phyloP scores from a whole-genome alignment of 1,140 invertebrate genomes.

The Drosophila cardini region DNA sequence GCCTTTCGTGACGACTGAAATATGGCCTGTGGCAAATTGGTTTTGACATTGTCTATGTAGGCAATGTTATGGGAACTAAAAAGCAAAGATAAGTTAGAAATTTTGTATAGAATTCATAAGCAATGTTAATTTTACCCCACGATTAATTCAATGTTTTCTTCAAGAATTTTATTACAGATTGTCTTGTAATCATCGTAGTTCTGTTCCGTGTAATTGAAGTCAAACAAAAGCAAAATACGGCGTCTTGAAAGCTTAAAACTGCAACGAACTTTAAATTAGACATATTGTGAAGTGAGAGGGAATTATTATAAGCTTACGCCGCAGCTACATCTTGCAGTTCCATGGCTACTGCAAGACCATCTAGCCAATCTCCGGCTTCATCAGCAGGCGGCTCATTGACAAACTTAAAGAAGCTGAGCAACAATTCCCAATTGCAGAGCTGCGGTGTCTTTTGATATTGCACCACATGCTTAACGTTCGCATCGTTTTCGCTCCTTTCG shows the following conservation, averaged over 20 bases:
- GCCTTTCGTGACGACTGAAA: conserved; percentile 56
- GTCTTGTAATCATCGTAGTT: conserved; percentile 49
- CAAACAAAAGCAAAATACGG: conserved; percentile 69
- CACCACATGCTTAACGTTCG: conserved; percentile 46
- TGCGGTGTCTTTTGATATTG: conserved; percentile 7
- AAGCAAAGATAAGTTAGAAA: background rate
- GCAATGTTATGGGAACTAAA: conserved; percentile 64
- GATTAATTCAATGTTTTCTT: conserved; percentile 60
- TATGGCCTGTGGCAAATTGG: conserved; percentile 53
- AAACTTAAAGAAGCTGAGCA: conserved; percentile 60
- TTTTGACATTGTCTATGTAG: conserved; percentile 66
- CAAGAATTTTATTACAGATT: conserved; percentile 43
- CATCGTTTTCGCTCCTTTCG: conserved; percentile 11
- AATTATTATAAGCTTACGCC: conserved; percentile 41
- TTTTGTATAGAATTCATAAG: background rate
- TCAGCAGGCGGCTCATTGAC: conserved; percentile 57
- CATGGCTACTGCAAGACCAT: conserved; percentile 63
- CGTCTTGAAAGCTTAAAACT: conserved; percentile 43
- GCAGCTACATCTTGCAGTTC: conserved; percentile 33
- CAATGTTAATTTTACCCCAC: conserved; percentile 60
- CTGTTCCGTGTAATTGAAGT: conserved; percentile 66
- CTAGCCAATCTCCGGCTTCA: conserved; percentile 65
- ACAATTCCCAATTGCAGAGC: conserved; percentile 67
- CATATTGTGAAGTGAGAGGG: background rate
- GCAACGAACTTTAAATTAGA: background rate